A percentile compares a stretch with the other conserved stretches of the same genome.
Conservation (phyloP, 2,888 invertebrate genomes). For the Drosophila suboccidentalis region DNA sequence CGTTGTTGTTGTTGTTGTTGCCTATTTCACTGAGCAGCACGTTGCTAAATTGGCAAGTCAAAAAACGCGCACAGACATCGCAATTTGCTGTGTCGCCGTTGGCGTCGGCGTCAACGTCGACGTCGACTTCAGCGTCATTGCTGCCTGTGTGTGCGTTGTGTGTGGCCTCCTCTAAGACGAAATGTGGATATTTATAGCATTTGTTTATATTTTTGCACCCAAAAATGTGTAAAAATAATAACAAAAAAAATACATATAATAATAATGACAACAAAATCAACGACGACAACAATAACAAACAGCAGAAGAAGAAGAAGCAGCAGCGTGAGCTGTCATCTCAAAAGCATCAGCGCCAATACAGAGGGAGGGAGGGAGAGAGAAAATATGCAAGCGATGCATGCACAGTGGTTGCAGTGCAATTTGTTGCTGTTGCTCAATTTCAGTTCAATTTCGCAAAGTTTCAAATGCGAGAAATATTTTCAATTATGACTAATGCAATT, state of each 20-base stretch:
- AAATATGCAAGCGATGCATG: slow-evolving; percentile 26
- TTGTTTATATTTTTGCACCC: slow-evolving; percentile 78
- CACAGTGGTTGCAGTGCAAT: slow-evolving; percentile 41
- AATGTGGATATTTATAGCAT: slow-evolving; percentile 73
- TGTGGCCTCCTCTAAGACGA: slow-evolving; percentile 58
- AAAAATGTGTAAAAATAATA: slow-evolving; percentile 52
- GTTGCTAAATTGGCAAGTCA: slow-evolving; percentile 58
- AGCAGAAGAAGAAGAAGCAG: slow-evolving; percentile 6
- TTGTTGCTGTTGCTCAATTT: background rate
- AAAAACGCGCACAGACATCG: slow-evolving; percentile 51
- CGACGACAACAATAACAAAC: slow-evolving; percentile 15
- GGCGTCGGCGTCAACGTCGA: background rate
- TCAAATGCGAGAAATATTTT: background rate
- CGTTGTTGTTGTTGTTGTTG: slow-evolving; percentile 20
- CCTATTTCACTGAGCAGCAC: slow-evolving; percentile 32
- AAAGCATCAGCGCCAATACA: slow-evolving; percentile 2
- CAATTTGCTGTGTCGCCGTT: slow-evolving; percentile 41
- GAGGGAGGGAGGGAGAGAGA: slow-evolving; percentile 6
- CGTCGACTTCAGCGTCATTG: slow-evolving; percentile 9
- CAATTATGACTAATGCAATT: background rate
- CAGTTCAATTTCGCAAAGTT: background rate
- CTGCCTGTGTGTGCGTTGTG: slow-evolving; percentile 18
- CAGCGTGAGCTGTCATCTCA: background rate
- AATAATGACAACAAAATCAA: slow-evolving; percentile 19
- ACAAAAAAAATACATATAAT: slow-evolving; percentile 26